Evolutionary conservation across 92 coral and sea anemone species (phyloP).

Genomic region (Epizoanthus rinbou): DNA sequence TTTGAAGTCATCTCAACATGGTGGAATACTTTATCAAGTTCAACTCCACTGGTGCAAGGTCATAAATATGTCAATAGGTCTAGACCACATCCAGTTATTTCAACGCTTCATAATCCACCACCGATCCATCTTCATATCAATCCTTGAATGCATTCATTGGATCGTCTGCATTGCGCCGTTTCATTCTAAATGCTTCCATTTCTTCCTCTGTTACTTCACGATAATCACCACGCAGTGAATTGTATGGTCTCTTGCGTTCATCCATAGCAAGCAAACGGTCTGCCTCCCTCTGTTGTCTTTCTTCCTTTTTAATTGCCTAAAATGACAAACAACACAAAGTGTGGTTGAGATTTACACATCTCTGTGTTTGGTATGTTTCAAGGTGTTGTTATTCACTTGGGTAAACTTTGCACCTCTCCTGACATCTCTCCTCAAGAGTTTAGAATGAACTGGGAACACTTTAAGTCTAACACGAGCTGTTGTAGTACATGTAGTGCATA

Average conservation of each 20-base stretch:
- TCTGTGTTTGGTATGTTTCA: not conserved
- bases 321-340: not conserved
- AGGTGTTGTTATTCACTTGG: not conserved
- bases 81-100: not conserved
- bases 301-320: slow-evolving; percentile 86
- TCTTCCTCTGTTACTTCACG: slow-evolving; percentile 93
- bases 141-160: slow-evolving; percentile 86
- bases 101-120: slow-evolving; percentile 23
- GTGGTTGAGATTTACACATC: not conserved
- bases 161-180: slow-evolving; percentile 86
- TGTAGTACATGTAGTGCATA: too few species aligned
- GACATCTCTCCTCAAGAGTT: too few species aligned
- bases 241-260: slow-evolving; percentile 94
- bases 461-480: too few species aligned
- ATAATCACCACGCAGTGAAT: slow-evolving; percentile 86
- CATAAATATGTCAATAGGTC: not conserved
- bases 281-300: slow-evolving; percentile 79
- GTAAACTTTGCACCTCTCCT: too few species aligned
- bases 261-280: slow-evolving; percentile 82
- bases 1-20: not conserved
- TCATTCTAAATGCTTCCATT: slow-evolving; percentile 92
- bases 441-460: too few species aligned
- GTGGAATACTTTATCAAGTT: not conserved
- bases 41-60: not conserved
- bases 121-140: slow-evolving; percentile 24